Evolutionary conservation across 2,113 vertebrate species (phyloP).

Genomic region (Percina caprodes): DNA sequence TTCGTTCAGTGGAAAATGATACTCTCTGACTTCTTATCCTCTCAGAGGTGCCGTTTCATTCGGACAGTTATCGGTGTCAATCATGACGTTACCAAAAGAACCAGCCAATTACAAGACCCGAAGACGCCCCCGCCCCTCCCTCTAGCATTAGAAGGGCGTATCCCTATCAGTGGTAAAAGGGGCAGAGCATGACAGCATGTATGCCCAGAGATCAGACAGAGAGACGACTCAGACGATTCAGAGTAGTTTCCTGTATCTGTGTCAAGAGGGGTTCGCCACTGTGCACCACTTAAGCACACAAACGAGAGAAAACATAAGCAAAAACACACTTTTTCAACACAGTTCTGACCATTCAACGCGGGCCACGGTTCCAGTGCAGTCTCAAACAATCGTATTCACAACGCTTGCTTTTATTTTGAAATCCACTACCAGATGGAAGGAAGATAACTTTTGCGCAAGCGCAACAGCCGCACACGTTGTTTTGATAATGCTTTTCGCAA

Average conservation of each 20-base stretch:
- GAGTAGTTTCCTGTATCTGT: no score
- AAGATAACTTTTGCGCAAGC: constrained; percentile 32
- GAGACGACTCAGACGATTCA: no score
- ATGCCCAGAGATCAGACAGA: no score
- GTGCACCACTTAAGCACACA: no score
- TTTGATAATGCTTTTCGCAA: constrained; percentile 20
- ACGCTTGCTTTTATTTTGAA: constrained; percentile 67
- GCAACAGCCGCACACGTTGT: constrained; percentile 26
- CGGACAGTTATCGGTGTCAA: constrained; percentile 29
- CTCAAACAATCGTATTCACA: no score
- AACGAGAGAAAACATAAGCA: no score
- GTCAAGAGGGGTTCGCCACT: no score
- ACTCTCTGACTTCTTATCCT: background rate
- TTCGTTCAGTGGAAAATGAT: constrained; percentile 3
- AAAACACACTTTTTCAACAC: no score
- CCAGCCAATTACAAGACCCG: constrained; percentile 44
- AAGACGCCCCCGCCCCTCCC: background rate
- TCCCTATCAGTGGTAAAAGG: background rate
- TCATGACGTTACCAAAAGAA: constrained; percentile 14
- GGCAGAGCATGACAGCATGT: no score
- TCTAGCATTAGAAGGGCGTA: background rate
- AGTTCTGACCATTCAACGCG: no score
- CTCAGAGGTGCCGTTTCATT: background rate
- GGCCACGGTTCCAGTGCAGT: no score
- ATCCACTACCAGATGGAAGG: background rate